Conservation (phyloP, 2,113 vertebrate species). For the Pelecanus crispus region DNA sequence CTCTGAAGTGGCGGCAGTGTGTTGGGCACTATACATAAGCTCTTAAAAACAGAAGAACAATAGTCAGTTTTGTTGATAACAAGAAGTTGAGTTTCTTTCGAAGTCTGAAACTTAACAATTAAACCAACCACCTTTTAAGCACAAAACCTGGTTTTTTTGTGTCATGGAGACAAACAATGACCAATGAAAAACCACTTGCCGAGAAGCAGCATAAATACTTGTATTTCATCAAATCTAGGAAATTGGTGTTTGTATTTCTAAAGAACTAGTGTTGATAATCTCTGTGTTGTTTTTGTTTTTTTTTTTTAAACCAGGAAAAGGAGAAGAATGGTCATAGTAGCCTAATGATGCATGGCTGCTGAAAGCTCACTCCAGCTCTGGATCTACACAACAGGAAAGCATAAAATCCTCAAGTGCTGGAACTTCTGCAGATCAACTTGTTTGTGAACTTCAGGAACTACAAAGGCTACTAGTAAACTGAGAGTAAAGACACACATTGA, state of each 20-base stretch:
- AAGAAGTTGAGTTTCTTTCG: background rate
- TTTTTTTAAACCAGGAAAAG: background rate
- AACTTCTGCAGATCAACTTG: background rate
- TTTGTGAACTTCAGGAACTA: background rate
- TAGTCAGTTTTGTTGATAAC: background rate
- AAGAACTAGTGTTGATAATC: background rate
- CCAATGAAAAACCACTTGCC: background rate
- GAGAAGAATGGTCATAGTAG: background rate
- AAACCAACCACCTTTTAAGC: background rate
- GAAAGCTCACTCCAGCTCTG: background rate
- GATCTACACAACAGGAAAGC: background rate
- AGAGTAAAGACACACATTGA: background rate
- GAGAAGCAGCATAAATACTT: background rate
- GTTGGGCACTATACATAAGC: background rate
- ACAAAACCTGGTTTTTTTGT: no score
- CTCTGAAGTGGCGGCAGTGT: background rate
- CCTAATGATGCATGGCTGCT: background rate
- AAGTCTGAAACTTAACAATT: background rate
- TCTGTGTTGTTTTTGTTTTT: background rate
- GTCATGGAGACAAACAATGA: background rate
- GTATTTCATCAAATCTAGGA: background rate
- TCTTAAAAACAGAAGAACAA: background rate
- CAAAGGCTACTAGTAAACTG: background rate
- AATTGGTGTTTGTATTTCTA: background rate
- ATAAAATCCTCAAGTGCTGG: background rate